phyloP scores from a whole-genome alignment of 2,888 invertebrate genomes.

The Didymodactylos carnosus region DNA sequence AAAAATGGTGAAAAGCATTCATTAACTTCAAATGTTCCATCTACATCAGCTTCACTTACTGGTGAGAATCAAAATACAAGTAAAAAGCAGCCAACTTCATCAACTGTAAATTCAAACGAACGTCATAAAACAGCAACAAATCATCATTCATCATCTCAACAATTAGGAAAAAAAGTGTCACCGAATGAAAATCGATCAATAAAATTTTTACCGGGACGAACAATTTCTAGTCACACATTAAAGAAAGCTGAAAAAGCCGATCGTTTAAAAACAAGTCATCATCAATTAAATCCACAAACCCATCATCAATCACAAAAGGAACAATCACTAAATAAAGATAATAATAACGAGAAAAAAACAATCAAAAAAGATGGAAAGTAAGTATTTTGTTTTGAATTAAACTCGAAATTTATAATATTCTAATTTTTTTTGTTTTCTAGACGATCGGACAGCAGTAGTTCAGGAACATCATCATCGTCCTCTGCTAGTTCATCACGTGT shows the following conservation, averaged over 20 bases:
- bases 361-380: background rate
- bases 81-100: background rate
- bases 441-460: background rate
- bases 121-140: background rate
- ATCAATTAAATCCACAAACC: background rate
- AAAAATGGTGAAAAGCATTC: background rate
- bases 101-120: no score
- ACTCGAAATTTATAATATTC: background rate
- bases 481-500: background rate
- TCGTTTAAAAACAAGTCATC: no score
- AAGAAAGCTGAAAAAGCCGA: conserved; percentile 11
- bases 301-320: background rate
- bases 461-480: background rate
- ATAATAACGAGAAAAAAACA: background rate
- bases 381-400: background rate
- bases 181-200: no score
- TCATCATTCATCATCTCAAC: background rate
- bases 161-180: background rate
- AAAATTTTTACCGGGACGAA: conserved; percentile 11
- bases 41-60: no score
- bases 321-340: background rate
- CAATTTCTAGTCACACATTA: conserved; percentile 6
- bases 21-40: no score
- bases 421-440: background rate
- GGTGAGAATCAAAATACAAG: background rate